These are phyloP conservation scores for Protodeltote pygarga DNA, from an alignment of 2,888 invertebrate species.

Conservation along the genomic window DNA sequence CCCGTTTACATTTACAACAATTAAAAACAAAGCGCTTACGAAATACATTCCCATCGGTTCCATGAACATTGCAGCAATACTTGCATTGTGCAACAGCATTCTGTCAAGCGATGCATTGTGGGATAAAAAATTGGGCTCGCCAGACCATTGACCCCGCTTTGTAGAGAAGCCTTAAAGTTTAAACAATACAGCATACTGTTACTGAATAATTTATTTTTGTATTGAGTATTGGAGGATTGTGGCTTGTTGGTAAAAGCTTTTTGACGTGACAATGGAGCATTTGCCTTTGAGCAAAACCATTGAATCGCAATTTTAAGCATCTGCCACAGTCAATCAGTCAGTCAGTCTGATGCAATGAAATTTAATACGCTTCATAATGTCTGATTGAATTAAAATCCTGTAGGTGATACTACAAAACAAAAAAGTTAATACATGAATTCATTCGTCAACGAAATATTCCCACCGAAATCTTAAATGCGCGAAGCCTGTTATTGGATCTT, in stretches of 20 bases:
- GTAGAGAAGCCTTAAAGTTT: constrained; percentile 39
- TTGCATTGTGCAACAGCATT: constrained; percentile 51
- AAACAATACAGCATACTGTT: constrained; percentile 33
- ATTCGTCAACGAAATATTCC: too few relatives aligned
- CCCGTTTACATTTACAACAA: constrained; percentile 20
- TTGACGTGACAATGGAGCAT: background rate
- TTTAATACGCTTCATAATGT: too few relatives aligned
- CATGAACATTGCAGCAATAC: constrained; percentile 40
- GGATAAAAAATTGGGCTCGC: constrained; percentile 46
- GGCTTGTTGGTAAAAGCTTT: background rate
- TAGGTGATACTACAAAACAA: too few relatives aligned
- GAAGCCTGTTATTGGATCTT: too few relatives aligned
- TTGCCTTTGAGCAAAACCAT: too few relatives aligned
- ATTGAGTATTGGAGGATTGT: too few relatives aligned
- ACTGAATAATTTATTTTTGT: constrained; percentile 37
- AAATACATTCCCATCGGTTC: constrained; percentile 35
- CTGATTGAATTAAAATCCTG: too few relatives aligned
- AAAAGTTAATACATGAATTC: too few relatives aligned
- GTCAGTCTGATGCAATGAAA: too few relatives aligned
- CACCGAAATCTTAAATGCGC: too few relatives aligned
- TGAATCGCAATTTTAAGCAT: too few relatives aligned
- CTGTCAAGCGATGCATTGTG: constrained; percentile 43
- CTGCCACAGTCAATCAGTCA: too few relatives aligned
- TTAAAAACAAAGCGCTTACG: constrained; percentile 22
- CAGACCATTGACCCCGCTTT: constrained; percentile 37